Percentiles rank a stretch among this genome's conserved stretches.
Evolutionary conservation across 2,888 invertebrate species (phyloP).

Genomic region (Ferrisia virgata): DNA sequence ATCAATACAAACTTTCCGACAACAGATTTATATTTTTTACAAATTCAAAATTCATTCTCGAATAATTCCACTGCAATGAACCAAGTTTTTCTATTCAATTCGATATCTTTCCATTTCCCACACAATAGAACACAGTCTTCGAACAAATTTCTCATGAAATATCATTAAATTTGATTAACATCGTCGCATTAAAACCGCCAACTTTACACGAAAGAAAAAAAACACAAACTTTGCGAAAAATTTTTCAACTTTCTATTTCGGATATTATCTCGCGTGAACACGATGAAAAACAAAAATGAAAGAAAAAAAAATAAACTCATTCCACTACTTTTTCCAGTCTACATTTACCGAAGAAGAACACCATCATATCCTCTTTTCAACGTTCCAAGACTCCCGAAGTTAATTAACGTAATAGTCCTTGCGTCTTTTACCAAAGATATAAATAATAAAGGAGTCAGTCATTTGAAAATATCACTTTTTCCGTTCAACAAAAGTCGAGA

Average conservation of each 20-base stretch:
- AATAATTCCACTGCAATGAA: no score
- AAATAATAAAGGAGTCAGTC: not conserved
- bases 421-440: not conserved
- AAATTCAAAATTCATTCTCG: no score
- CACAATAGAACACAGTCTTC: not conserved
- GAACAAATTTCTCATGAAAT: not conserved
- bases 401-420: not conserved
- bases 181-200: not conserved
- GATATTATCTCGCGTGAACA: not conserved
- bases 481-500: not conserved
- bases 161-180: not conserved
- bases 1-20: no score
- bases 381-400: not conserved
- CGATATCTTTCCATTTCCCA: not conserved
- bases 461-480: not conserved
- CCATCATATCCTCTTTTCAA: not conserved
- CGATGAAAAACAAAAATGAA: not conserved
- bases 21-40: no score
- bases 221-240: not conserved
- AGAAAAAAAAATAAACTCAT: not conserved
- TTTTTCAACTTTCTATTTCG: not conserved
- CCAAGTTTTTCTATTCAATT: not conserved
- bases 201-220: not conserved
- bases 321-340: not conserved
- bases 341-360: not conserved